Percentiles rank a stretch among this genome's conserved stretches.
Conservation (phyloP, 2,113 vertebrate genomes). For the Hoplias malabaricus region DNA sequence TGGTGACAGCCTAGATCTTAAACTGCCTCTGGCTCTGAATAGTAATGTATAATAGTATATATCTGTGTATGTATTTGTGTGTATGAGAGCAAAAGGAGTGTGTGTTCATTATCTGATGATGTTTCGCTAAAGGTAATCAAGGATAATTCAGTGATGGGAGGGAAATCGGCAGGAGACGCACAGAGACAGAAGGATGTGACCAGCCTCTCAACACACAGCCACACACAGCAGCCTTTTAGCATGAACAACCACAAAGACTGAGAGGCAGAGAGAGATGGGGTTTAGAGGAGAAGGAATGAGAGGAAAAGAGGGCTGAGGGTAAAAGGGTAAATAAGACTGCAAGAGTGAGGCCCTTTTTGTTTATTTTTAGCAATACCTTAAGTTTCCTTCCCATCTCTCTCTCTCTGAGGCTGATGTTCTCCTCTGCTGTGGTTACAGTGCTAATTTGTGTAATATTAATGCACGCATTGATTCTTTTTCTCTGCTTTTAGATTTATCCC, state of each 20-base stretch:
- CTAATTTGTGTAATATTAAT: slow-evolving; percentile 41
- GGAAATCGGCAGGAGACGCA: slow-evolving; percentile 47
- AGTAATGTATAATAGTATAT: slow-evolving; percentile 40
- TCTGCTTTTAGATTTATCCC: slow-evolving; percentile 16
- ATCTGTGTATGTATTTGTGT: background rate
- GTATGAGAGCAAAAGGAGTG: background rate
- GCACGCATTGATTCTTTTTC: slow-evolving; percentile 23
- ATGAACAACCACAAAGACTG: slow-evolving; percentile 50
- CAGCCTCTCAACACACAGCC: slow-evolving; percentile 52
- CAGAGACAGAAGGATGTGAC: slow-evolving; percentile 53
- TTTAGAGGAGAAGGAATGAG: background rate
- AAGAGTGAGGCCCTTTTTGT: background rate
- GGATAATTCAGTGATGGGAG: slow-evolving; percentile 51
- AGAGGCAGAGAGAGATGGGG: slow-evolving; percentile 11
- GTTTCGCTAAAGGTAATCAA: slow-evolving; percentile 58
- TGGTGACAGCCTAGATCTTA: slow-evolving; percentile 38
- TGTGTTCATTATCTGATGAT: slow-evolving; percentile 45
- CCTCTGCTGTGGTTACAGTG: slow-evolving; percentile 29
- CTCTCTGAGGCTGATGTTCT: too few relatives aligned
- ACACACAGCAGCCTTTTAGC: slow-evolving; percentile 57
- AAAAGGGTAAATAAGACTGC: slow-evolving; percentile 15
- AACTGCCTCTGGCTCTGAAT: slow-evolving; percentile 45
- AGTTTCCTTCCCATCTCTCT: background rate
- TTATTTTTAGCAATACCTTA: background rate
- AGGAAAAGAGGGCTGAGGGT: slow-evolving; percentile 16